Base-by-base conservation (phyloP, 2,888 invertebrate species). In the Mythimna vitellina region DNA sequence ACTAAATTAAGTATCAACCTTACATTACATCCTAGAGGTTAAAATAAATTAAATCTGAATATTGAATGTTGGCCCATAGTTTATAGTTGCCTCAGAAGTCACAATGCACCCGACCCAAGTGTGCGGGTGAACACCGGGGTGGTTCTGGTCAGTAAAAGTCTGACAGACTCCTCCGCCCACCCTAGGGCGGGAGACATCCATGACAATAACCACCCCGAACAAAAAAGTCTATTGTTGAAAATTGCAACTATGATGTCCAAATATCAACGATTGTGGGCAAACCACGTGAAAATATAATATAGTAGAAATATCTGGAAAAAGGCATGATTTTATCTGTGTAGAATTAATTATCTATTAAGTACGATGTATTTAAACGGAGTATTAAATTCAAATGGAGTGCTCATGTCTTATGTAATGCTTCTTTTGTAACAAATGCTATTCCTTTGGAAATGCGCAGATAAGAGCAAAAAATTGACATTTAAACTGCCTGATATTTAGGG, bases 361-460 rank as follows among this genome's bases (percentile, higher is more conserved):
- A n/a, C 32, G 29, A 22, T 46, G 29, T 32, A 22, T 46, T 12
- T 49, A 51, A 42, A 73, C 35, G 51, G 73, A 79, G 12, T 78
- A 79, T 57, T 42, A 29, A 61, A 79, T 78, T 22, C 53, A 35
- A 73, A 57, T 75, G 57, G 57, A 79, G 51, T 42, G 42, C 42
- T 42, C 42, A 35, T 22, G 5, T 25, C n/a, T 25, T 29, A 60
- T 9, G n/a, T 29, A n/a, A 42, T 5, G 17, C 12, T 78, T 60
- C 14, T 29, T 14, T 46, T 49, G 9, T 9, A 35, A 42, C 6
- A 46, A 56, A 17, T 1, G 25, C 20, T 29, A 4, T 22, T 22
- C 14, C 6, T 46, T 54, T 22, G 9, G 10, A 12, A 57, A 42
- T 32, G 25, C 10, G 7, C 32, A 69, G n/a, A 10, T 29, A 29